A percentile compares a stretch with the other conserved stretches of the same genome.
phyloP scores from a whole-genome alignment of 2,797 vertebrate species.

The Lutjanus campechanus region DNA sequence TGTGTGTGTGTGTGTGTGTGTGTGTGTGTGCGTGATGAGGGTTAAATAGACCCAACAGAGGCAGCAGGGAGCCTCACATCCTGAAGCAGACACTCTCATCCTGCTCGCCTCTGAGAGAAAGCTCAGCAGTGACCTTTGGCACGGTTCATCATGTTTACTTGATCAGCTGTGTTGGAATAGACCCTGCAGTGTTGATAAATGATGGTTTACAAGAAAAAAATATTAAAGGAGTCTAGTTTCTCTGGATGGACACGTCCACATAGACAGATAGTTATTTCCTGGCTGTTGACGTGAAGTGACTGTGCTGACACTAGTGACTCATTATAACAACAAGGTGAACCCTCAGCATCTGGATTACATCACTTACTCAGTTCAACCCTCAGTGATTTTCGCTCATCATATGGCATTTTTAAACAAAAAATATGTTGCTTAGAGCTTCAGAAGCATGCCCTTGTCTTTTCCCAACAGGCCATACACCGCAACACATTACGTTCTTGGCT shows the following conservation, averaged over 20 bases:
- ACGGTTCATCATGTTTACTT: conserved; percentile 24
- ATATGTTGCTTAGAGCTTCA: not conserved
- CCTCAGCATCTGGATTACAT: not conserved
- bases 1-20: not conserved
- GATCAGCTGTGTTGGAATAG: not conserved
- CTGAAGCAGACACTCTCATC: conserved; percentile 28
- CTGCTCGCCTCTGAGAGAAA: conserved; percentile 15
- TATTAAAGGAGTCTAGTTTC: not conserved
- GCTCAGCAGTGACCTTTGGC: conserved; percentile 48
- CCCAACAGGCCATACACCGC: no score
- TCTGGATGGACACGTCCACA: not conserved
- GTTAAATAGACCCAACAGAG: conserved; percentile 13
- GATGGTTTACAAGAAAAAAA: not conserved
- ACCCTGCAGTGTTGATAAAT: not conserved
- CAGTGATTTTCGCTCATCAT: not conserved
- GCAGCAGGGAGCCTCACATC: conserved; percentile 34
- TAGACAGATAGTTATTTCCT: no score
- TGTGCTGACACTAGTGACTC: not conserved
- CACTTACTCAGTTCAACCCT: not conserved
- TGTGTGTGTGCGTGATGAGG: not conserved
- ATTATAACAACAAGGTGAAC: not conserved
- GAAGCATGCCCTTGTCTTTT: not conserved
- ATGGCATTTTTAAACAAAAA: not conserved
- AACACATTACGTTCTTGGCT: no score
- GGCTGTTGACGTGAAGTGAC: no score